Base-by-base conservation (phyloP, 2,113 vertebrate genomes). In the Elephantulus edwardii region DNA sequence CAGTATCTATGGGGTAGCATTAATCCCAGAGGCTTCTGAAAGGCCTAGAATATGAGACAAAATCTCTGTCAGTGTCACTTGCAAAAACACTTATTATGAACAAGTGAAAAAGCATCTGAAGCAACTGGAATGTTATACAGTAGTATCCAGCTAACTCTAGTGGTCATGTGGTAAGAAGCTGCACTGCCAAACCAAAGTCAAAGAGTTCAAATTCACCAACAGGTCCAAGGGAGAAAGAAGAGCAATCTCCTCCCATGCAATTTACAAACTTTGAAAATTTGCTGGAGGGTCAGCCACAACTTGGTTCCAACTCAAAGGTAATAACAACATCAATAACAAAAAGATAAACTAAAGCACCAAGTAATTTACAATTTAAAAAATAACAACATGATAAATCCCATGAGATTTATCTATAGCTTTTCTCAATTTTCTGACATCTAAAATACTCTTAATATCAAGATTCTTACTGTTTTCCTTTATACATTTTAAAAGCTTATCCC, bases 1-100 rank as follows among this genome's bases (percentile, higher is more conserved):
- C 99, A 99, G 60, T 99, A 99, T 98, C 98, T 97, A 81, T 83
- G 89, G 4, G 97, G 97, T 90, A 98, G 72, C 30, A 93, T 44
- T 79, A 95, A 94, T 35, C 97, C 97, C 1, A 98, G 91, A 40
- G 96, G 94, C 83, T 88, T 95, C 84, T 97, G 97, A 88, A 96
- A 95, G 87, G 97, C 93, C 66, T 93, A 93, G 79, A 93, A 96
- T 95, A 88, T 96, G 58, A 96, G 94, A 81, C 48, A 91, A 90
- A 93, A 70, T 77, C 5, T 26, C 30, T 90, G 92, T 92, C 46
- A 80, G 48, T 62, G 33, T 92, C 84, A 94, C 83, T 6, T 83
- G 60, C 28, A 78, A 90, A n/a, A 92, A 84, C 35, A 86, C 26
- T 68, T 75, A 88, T 3, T 72, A 48, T 1, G 79, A 54, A 79